A percentile compares a stretch with the other conserved stretches of the same genome.
phyloP scores from a whole-genome alignment of 2,113 vertebrate genomes.

The Mobula hypostoma region DNA sequence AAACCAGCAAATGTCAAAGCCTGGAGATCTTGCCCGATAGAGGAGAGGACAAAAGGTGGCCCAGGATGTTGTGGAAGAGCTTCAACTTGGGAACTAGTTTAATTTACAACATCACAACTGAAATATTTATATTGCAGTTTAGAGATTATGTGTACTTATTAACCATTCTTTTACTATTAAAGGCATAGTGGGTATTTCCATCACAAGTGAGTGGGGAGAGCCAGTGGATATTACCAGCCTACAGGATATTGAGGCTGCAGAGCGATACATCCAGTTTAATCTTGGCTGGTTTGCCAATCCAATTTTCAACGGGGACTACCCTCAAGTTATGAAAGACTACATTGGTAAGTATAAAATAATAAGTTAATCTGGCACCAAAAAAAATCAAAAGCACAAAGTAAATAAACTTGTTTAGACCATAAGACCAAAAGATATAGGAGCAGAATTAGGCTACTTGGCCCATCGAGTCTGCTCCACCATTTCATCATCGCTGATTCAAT shows the following conservation, averaged over 20 bases:
- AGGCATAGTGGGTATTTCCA: slow-evolving; percentile 83
- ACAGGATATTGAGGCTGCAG: slow-evolving; percentile 75
- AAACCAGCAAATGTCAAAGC: too few relatives aligned
- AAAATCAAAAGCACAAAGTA: neutral
- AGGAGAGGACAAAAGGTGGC: too few relatives aligned
- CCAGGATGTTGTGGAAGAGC: too few relatives aligned
- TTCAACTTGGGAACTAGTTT: too few relatives aligned
- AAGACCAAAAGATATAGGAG: too few relatives aligned
- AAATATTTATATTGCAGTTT: neutral
- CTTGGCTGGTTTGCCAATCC: slow-evolving; percentile 92
- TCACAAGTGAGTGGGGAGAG: slow-evolving; percentile 82
- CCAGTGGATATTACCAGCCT: slow-evolving; percentile 75
- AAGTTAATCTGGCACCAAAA: neutral
- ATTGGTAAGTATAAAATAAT: slow-evolving; percentile 59
- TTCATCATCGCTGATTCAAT: too few relatives aligned
- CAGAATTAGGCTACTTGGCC: too few relatives aligned
- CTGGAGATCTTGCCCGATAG: too few relatives aligned
- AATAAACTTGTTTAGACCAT: neutral
- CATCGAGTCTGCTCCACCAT: too few relatives aligned
- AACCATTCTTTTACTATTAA: slow-evolving; percentile 39
- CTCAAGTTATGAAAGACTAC: slow-evolving; percentile 85
- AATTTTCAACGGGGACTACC: slow-evolving; percentile 87
- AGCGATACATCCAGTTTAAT: slow-evolving; percentile 84
- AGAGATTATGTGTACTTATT: neutral
- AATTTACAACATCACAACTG: neutral